Conservation (phyloP, 53 echinoderm and acorn worm genomes). For the Paelopatides confundens region DNA sequence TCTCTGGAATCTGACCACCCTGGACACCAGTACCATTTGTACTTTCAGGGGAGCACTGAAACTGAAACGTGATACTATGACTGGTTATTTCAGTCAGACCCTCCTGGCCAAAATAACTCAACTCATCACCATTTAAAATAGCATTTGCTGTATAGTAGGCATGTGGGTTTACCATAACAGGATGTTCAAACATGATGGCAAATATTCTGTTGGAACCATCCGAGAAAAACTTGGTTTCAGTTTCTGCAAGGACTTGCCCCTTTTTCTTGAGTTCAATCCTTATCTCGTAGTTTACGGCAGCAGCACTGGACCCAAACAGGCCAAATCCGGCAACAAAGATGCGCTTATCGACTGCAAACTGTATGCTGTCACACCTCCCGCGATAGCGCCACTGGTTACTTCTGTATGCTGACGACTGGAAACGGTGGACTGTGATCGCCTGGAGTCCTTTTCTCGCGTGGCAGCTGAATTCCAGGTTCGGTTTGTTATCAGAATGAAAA, state of each 20-base stretch:
- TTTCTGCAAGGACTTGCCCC: slow-evolving; percentile 86
- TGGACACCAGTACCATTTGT: slow-evolving; percentile 99
- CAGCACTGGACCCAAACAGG: slow-evolving; percentile 93
- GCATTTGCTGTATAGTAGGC: slow-evolving; percentile 96
- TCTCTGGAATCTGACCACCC: slow-evolving; percentile 97
- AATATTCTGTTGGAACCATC: slow-evolving; percentile 97
- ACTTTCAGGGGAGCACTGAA: slow-evolving; percentile 97
- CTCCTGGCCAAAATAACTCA: slow-evolving; percentile 98
- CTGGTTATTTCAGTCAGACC: slow-evolving; percentile 92
- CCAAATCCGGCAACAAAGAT: slow-evolving; percentile 98
- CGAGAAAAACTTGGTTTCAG: slow-evolving; percentile 92
- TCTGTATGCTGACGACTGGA: slow-evolving; percentile 96
- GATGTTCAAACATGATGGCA: slow-evolving; percentile 86
- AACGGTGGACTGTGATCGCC: slow-evolving; percentile 90
- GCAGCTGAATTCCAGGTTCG: slow-evolving; percentile 84
- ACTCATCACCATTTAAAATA: slow-evolving; percentile 85
- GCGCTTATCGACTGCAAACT: slow-evolving; percentile 93
- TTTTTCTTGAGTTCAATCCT: slow-evolving; percentile 91
- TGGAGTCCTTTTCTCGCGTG: slow-evolving; percentile 80
- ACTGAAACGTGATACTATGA: slow-evolving; percentile 88
- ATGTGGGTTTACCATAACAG: slow-evolving; percentile 92
- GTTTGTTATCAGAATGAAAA: slow-evolving; percentile 83
- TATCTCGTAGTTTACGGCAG: slow-evolving; percentile 85
- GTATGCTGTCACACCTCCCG: slow-evolving; percentile 96
- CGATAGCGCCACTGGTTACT: slow-evolving; percentile 99